Percentiles rank a stretch among this genome's conserved stretches.
Conservation (phyloP, 2,113 vertebrate species). For the Apodemus speciosus region DNA sequence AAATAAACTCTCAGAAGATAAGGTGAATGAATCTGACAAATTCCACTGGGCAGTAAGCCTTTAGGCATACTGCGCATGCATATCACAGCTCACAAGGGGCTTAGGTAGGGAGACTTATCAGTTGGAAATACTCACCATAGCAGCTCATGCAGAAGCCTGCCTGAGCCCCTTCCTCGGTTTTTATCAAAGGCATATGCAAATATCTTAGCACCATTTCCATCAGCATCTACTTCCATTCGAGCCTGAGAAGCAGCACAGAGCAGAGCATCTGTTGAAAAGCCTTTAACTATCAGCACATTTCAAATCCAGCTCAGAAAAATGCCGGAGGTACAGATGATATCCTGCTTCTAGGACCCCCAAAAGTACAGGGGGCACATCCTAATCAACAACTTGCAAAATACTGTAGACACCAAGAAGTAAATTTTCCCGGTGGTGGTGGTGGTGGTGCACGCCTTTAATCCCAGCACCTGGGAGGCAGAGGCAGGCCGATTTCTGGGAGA, state of each 20-base stretch:
- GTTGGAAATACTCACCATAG: constrained; percentile 91
- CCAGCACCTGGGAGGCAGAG: too few species aligned
- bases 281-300: not conserved
- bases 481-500: too few species aligned
- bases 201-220: constrained; percentile 98
- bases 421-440: too few species aligned
- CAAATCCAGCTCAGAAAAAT: not conserved
- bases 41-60: not conserved
- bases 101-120: too few species aligned
- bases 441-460: too few species aligned
- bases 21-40: not conserved
- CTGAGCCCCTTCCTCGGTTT: constrained; percentile 94
- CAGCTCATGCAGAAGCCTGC: constrained; percentile 95
- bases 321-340: not conserved
- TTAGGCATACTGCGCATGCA: accelerated
- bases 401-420: not conserved
- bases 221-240: constrained; percentile 98
- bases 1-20: not conserved
- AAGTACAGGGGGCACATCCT: not conserved
- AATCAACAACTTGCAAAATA: not conserved
- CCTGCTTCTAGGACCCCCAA: not conserved
- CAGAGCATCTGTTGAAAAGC: not conserved
- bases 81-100: accelerated
- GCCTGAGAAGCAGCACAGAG: constrained; percentile 85
- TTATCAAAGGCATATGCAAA: constrained; percentile 99